Conservation (phyloP, 2,113 vertebrate genomes). For the Charadrius vociferus region DNA sequence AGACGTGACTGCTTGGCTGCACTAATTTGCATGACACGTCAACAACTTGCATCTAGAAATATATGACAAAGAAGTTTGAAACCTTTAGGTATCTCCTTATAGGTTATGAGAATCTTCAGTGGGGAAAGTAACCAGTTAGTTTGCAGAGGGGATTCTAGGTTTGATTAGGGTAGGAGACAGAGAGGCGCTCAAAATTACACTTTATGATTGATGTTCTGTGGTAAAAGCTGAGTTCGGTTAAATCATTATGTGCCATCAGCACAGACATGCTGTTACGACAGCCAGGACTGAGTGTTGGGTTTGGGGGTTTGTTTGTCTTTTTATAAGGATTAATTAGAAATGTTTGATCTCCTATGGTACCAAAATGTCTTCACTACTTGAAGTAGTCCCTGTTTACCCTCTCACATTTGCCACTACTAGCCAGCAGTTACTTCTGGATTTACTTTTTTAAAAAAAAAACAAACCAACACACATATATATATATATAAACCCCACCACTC, state of each 20-base stretch:
- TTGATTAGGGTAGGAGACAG: neutral
- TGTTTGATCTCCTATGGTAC: neutral
- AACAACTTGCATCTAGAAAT: neutral
- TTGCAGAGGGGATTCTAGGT: neutral
- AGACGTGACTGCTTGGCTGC: neutral
- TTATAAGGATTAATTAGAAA: neutral
- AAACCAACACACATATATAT: neutral
- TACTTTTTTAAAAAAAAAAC: neutral
- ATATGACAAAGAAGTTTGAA: neutral
- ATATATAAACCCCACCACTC: fast-evolving
- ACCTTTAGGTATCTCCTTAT: neutral
- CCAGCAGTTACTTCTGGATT: neutral
- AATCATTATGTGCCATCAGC: neutral
- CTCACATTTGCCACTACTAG: neutral
- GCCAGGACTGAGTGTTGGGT: neutral
- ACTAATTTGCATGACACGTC: neutral
- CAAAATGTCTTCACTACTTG: neutral
- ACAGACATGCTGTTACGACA: neutral
- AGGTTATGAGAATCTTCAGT: neutral
- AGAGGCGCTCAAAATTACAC: neutral
- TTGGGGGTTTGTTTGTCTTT: neutral
- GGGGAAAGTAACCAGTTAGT: neutral
- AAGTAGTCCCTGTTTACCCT: neutral
- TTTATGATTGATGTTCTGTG: neutral
- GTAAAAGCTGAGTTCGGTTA: neutral